Evolutionary conservation across 2,113 vertebrate species (phyloP).

Genomic region (Oophaga pumilio): DNA sequence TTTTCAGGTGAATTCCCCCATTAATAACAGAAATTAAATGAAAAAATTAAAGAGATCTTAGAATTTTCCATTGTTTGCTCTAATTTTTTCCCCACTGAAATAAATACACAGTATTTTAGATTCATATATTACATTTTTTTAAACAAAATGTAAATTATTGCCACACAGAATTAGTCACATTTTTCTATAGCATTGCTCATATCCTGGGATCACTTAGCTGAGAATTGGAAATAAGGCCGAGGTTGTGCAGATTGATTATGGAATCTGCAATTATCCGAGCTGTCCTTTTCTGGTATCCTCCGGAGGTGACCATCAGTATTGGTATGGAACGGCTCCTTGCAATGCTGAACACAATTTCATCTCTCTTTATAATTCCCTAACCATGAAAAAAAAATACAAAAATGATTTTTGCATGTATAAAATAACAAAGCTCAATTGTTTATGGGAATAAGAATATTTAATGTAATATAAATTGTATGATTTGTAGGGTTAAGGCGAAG

Average conservation of each 20-base stretch:
- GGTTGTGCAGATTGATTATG: constrained; percentile 84
- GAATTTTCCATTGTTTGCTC: neutral
- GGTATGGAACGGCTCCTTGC: constrained; percentile 78
- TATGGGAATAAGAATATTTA: neutral
- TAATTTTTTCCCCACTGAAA: neutral
- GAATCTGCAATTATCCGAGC: constrained; percentile 95
- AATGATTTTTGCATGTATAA: neutral
- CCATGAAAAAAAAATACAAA: neutral
- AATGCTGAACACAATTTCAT: constrained; percentile 86
- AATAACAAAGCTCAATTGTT: neutral
- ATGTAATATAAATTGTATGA: neutral
- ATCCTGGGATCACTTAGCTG: constrained; percentile 52
- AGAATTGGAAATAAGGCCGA: constrained; percentile 78
- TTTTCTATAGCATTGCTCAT: constrained; percentile 66
- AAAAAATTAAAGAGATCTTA: neutral
- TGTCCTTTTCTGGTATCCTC: constrained; percentile 92
- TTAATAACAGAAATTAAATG: neutral
- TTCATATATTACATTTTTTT: neutral
- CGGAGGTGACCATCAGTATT: constrained; percentile 93
- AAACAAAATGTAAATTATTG: constrained; percentile 17
- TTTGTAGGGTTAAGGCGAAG: neutral
- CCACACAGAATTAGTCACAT: neutral
- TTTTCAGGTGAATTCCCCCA: neutral
- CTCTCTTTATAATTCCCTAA: constrained; percentile 90
- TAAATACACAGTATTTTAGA: constrained; percentile 44